Conservation (phyloP, 2,888 invertebrate genomes). For the Dryadula phaetusa region DNA sequence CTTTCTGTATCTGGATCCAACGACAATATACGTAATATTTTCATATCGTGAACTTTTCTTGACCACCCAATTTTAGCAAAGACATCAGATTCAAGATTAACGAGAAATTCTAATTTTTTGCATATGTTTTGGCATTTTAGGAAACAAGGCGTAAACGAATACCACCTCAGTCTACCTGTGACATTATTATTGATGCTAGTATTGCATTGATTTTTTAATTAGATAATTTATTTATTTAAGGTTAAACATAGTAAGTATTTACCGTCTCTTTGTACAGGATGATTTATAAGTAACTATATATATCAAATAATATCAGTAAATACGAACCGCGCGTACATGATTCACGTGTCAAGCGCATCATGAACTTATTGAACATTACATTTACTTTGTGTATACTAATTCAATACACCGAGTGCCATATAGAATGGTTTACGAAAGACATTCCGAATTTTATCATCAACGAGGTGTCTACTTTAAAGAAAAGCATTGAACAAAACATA, state of each 20-base stretch:
- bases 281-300: not conserved
- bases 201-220: too few species aligned
- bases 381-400: slow-evolving; percentile 58
- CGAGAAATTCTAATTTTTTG: too few species aligned
- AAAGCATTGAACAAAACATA: slow-evolving; percentile 67
- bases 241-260: not conserved
- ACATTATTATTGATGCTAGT: too few species aligned
- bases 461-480: slow-evolving; percentile 61
- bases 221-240: not conserved
- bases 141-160: too few species aligned
- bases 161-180: too few species aligned
- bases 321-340: not conserved
- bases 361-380: slow-evolving; percentile 63
- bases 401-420: slow-evolving; percentile 57
- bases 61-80: too few species aligned
- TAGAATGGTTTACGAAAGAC: slow-evolving; percentile 56
- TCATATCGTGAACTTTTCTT: too few species aligned
- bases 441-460: slow-evolving; percentile 63
- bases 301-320: slow-evolving; percentile 13
- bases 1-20: too few species aligned
- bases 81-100: too few species aligned
- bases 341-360: slow-evolving; percentile 45
- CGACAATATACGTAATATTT: too few species aligned
- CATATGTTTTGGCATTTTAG: too few species aligned
- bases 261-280: not conserved